A percentile compares a stretch with the other conserved stretches of the same genome.
These are phyloP conservation scores for Thymelicus acteon DNA, from an alignment of 2,888 invertebrate genomes.

Conservation along the genomic window DNA sequence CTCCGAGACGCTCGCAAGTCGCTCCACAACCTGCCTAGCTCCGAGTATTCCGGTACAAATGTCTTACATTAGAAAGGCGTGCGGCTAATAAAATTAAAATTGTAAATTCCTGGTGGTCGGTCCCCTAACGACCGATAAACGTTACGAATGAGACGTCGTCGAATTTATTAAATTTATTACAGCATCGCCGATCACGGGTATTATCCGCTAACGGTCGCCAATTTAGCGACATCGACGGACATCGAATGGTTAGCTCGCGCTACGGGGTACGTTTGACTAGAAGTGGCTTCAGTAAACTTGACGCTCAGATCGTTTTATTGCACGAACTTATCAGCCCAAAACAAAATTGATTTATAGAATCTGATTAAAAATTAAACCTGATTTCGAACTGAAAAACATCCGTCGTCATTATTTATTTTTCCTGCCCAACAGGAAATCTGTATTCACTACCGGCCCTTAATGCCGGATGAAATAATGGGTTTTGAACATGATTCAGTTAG, in stretches of 20 bases:
- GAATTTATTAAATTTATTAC: slow-evolving; percentile 71
- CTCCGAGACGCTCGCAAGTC: background rate
- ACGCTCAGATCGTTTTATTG: too few relatives aligned
- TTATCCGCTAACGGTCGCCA: slow-evolving; percentile 67
- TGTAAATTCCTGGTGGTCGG: slow-evolving; percentile 42
- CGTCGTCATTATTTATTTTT: slow-evolving; percentile 6
- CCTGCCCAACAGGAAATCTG: background rate
- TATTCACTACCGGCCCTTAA: slow-evolving; percentile 24
- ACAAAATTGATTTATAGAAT: background rate
- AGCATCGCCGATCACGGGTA: slow-evolving; percentile 56
- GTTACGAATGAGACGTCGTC: slow-evolving; percentile 63
- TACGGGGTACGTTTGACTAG: slow-evolving; percentile 1
- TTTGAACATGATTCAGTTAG: slow-evolving; percentile 36
- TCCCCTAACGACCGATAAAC: slow-evolving; percentile 56
- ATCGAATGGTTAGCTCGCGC: slow-evolving; percentile 34
- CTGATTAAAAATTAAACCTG: slow-evolving; percentile 29
- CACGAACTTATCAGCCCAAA: too few relatives aligned
- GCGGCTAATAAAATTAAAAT: slow-evolving; percentile 36
- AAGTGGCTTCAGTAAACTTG: background rate
- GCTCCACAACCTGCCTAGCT: slow-evolving; percentile 1
- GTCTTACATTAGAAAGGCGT: slow-evolving; percentile 36
- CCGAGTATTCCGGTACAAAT: slow-evolving; percentile 19
- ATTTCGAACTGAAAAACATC: background rate
- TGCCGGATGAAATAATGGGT: slow-evolving; percentile 36
- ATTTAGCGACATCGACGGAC: slow-evolving; percentile 62